Evolutionary conservation across 2,113 vertebrate species (phyloP).

Genomic region (Sialia sialis): DNA sequence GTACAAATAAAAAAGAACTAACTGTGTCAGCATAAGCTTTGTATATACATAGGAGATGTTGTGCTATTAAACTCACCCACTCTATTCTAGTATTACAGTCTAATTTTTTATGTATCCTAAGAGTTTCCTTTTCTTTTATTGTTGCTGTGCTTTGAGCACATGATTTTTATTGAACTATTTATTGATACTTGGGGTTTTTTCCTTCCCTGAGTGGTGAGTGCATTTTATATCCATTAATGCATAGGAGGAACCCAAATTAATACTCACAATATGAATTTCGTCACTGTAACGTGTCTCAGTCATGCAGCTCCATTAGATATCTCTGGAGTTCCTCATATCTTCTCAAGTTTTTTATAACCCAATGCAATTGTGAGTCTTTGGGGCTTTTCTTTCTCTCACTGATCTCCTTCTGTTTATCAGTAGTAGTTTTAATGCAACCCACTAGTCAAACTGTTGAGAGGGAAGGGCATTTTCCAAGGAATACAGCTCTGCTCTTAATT

Average conservation of each 20-base stretch:
- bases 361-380: background rate
- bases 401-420: background rate
- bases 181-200: conserved; percentile 13
- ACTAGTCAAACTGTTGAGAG: background rate
- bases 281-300: background rate
- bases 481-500: background rate
- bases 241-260: conserved; percentile 22
- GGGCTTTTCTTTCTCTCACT: background rate
- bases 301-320: background rate
- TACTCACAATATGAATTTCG: conserved; percentile 8
- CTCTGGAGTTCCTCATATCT: background rate
- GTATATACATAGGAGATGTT: background rate
- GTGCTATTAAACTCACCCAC: background rate
- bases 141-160: conserved; percentile 9
- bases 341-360: background rate
- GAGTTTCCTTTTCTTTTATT: conserved; percentile 38
- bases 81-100: background rate
- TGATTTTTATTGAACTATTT: conserved; percentile 40
- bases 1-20: background rate
- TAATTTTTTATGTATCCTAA: conserved; percentile 36
- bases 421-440: background rate
- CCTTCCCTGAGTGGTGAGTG: background rate
- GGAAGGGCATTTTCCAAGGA: background rate
- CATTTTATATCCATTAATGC: conserved; percentile 31
- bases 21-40: background rate